Base-by-base conservation (phyloP, 2,113 vertebrate genomes). In the Pithys albifrons region DNA sequence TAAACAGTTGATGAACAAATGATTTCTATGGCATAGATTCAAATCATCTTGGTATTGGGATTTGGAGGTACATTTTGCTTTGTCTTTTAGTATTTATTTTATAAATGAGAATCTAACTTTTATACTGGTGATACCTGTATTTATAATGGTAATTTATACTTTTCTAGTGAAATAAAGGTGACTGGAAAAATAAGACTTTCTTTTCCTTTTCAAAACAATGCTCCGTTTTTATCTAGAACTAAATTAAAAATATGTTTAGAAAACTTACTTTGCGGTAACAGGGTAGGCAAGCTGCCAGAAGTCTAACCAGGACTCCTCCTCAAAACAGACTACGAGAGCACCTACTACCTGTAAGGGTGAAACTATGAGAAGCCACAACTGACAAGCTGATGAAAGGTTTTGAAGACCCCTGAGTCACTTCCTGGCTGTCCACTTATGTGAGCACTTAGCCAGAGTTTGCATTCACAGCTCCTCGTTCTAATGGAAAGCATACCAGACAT, bases 81-180 rank as follows among this genome's bases (percentile, higher is more conserved):
- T 78, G 75, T 77, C 88, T 89, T 96, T 85, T 82, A 97, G 65
- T 98, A 96, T 97, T 97, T 98, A 97, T 97, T 97, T 97, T 97
- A 39, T 96, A 91, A 92, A 85, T 87, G 65, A 74, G 39, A 83
- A 79, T 96, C 92, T 98, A 97, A 94, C 97, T 98, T 98, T 98
- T 98, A 96, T 98, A 96, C 86, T 96, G 93, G 62, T 97, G 89
- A 91, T 97, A 94, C 91, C 79, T 98, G 95, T 98, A 98, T 98
- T 98, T 98, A 96, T 98, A 51, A 89, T 71, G 65, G 76, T 98
- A 97, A 98, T 98, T 98, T 98, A 97, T 98, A 95, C 94, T 98
- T 98, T 98, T 97, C 54, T 98, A 95, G 86, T 76, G 57, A 98
- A 98, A 98, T 98, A 98, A 98, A 98, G 97, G 97, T 98, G 96